Evolutionary conservation across 2,888 invertebrate genomes (phyloP).

Genomic region (Callosobruchus maculatus): DNA sequence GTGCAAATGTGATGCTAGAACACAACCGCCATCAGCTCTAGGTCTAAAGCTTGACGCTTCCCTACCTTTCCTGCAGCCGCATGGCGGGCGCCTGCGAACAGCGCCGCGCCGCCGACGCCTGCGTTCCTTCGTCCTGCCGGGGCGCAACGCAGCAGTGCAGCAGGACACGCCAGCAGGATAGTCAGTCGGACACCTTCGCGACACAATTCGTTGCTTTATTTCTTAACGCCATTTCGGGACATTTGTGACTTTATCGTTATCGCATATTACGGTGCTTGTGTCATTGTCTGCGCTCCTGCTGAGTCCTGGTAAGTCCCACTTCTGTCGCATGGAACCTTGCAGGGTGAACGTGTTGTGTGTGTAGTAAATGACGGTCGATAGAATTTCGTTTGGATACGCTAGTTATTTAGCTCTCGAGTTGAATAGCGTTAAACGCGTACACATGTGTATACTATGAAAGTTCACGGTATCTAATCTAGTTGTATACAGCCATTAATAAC

Average conservation of each 20-base stretch:
- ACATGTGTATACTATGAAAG: too few species aligned
- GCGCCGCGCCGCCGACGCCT: not conserved
- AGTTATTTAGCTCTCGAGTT: too few species aligned
- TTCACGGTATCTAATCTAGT: too few species aligned
- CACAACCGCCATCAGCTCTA: not conserved
- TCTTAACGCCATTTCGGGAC: not conserved
- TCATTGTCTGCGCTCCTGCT: not conserved
- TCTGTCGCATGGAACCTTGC: not conserved
- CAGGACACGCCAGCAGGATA: not conserved
- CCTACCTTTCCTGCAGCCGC: not conserved
- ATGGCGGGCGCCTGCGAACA: not conserved
- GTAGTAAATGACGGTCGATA: not conserved
- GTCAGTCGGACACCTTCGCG: not conserved
- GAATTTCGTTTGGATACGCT: not conserved
- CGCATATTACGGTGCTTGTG: not conserved
- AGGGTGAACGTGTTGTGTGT: not conserved
- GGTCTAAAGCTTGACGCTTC: not conserved
- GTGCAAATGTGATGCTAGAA: too few species aligned
- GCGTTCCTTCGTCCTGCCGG: not conserved
- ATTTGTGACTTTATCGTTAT: not conserved
- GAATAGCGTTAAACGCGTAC: too few species aligned
- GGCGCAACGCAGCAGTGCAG: not conserved
- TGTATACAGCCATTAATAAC: too few species aligned
- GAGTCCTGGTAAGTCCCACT: not conserved
- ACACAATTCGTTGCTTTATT: not conserved